Evolutionary conservation across 2,888 invertebrate genomes (phyloP), one percentile per base, ranked within the genome.

Genomic region (Catonia carolina): DNA sequence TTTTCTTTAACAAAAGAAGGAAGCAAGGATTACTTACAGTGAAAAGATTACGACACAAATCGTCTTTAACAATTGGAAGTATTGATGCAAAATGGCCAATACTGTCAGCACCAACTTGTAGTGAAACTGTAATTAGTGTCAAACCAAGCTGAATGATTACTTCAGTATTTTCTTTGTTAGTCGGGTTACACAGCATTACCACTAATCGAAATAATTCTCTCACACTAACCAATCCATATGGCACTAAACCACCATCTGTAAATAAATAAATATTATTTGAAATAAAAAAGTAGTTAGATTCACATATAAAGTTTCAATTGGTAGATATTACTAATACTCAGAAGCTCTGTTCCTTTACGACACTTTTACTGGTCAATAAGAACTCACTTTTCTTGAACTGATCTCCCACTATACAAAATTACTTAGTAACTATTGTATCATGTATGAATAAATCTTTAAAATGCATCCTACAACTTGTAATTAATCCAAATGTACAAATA

Each of bases 121-220:
- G 81, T 0, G 94, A 94, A 0, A 96, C 92, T n/a, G 93, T 92
- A 27, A 95, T 78, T 55, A 99, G 77, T 61, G 86, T 87, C 23
- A 99, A 78, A 0, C 97, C 97, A 64, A 96, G 82, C 70, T 95
- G 90, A 54, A 95, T 91, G 93, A 97, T 98, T n/a, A 87, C 84
- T 61, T 91, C 88, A 0, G 87, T 86, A 71, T 91, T 92, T 72
- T 89, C 89, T 59, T 84, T 83, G 70, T 98, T 96, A 64, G 89
- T 73, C 0, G 97, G 96, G 75, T 93, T 95, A 70, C 95, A 94
- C 12, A 99, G 77, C 1, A 95, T 89, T 60, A 96, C 89, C 48
- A 99, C 79, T 74, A 98, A 99, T 63, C 94, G 82, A 65, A 92
- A 89, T 55, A 99, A 75, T 71, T 99, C 99, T 62, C 92, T 78